phyloP scores from a whole-genome alignment of 2,113 vertebrate species.

The Megaceryle maxima region DNA sequence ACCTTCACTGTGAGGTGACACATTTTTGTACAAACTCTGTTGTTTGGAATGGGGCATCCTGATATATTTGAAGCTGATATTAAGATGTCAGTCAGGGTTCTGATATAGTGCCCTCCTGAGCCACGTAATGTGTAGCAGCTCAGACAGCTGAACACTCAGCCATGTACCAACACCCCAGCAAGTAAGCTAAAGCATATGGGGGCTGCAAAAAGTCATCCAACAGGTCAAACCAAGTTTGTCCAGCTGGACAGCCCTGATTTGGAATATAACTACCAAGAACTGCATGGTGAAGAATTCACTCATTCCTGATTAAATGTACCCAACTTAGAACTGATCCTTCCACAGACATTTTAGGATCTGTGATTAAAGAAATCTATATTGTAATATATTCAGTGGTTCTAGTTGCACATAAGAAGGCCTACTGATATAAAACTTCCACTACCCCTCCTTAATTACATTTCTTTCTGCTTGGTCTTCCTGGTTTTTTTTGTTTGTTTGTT shows the following conservation, averaged over 20 bases:
- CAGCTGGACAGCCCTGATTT: background rate
- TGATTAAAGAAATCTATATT: background rate
- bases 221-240: background rate
- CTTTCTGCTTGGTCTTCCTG: background rate
- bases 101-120: background rate
- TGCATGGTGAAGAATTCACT: background rate
- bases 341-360: background rate
- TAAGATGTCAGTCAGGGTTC: background rate
- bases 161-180: fast-evolving
- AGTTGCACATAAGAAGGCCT: background rate
- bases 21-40: background rate
- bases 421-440: background rate
- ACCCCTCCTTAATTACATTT: background rate
- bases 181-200: background rate
- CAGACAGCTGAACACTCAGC: background rate
- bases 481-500: no score
- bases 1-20: background rate
- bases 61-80: background rate
- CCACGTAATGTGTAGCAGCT: background rate
- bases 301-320: background rate
- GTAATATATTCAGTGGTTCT: background rate
- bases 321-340: background rate
- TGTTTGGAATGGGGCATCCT: background rate
- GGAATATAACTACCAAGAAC: background rate
- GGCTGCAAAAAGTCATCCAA: background rate